Conservation (phyloP, 2,113 vertebrate species). For the Heliornis fulica region DNA sequence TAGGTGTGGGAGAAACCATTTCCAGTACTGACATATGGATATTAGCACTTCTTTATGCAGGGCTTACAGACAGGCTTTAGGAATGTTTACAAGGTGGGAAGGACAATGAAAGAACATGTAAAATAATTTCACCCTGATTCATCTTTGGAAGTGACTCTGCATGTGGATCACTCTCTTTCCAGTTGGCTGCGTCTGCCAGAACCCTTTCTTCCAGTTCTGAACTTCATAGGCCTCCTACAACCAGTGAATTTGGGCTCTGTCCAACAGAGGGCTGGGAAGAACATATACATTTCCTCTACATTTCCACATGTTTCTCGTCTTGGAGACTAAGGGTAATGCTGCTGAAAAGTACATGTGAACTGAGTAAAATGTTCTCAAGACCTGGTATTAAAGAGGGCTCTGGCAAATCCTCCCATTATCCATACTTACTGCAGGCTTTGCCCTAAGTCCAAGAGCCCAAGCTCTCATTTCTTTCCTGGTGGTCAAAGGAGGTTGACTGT, state of each 20-base stretch:
- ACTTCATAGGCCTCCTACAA: neutral
- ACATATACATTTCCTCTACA: neutral
- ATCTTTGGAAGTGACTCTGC: constrained; percentile 15
- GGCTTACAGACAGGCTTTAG: constrained; percentile 45
- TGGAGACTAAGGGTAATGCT: neutral
- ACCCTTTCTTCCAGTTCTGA: constrained; percentile 3
- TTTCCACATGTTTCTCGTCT: neutral
- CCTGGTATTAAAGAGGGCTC: neutral
- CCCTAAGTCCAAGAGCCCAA: neutral
- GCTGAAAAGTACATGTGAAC: constrained; percentile 27
- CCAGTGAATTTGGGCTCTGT: constrained; percentile 1
- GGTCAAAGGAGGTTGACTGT: neutral
- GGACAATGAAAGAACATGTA: constrained; percentile 54
- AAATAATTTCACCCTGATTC: constrained; percentile 49
- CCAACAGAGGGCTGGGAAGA: neutral
- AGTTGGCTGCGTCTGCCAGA: constrained; percentile 8
- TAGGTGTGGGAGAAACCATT: constrained; percentile 48
- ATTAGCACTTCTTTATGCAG: constrained; percentile 57
- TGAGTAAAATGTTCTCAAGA: neutral
- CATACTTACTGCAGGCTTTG: neutral
- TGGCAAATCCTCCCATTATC: neutral
- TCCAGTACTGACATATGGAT: constrained; percentile 56
- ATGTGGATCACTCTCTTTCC: neutral
- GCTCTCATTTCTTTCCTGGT: neutral
- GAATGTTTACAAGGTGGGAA: constrained; percentile 61